These are phyloP conservation scores for Orthosia gothica DNA, from an alignment of 2,888 invertebrate genomes.

Conservation along the genomic window DNA sequence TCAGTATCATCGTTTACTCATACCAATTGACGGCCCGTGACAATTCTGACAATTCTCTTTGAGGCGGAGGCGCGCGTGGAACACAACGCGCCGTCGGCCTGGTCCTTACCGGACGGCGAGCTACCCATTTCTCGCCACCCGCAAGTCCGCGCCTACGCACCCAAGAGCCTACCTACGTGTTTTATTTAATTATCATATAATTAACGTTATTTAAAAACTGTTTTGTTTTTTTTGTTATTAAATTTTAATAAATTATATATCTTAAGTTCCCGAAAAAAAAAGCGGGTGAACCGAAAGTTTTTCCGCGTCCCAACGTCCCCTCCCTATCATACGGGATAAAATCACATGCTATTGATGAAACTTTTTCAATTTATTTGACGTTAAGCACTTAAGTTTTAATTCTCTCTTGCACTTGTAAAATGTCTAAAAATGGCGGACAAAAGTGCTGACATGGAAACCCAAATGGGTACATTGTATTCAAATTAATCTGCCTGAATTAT, in stretches of 20 bases:
- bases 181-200: no score
- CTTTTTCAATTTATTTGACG: slow-evolving; percentile 78
- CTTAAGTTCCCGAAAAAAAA: slow-evolving; percentile 45
- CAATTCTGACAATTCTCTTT: no score
- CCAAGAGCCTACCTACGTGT: no score
- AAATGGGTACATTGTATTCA: slow-evolving; percentile 47
- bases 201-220: no score
- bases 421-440: slow-evolving; percentile 51
- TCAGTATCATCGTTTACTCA: no score
- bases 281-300: slow-evolving; percentile 19
- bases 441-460: slow-evolving; percentile 32
- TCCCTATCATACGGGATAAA: slow-evolving; percentile 45
- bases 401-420: slow-evolving; percentile 63
- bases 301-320: neutral
- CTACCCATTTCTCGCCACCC: no score
- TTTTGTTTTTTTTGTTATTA: neutral
- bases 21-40: no score
- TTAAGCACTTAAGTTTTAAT: slow-evolving; percentile 75
- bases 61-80: no score
- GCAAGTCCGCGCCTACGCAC: no score
- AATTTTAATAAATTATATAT: slow-evolving; percentile 53
- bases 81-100: no score
- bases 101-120: no score
- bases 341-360: slow-evolving; percentile 66
- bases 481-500: slow-evolving; percentile 62